phyloP scores from a whole-genome alignment of 2,113 vertebrate species.

The Petrocephalus zakoni region DNA sequence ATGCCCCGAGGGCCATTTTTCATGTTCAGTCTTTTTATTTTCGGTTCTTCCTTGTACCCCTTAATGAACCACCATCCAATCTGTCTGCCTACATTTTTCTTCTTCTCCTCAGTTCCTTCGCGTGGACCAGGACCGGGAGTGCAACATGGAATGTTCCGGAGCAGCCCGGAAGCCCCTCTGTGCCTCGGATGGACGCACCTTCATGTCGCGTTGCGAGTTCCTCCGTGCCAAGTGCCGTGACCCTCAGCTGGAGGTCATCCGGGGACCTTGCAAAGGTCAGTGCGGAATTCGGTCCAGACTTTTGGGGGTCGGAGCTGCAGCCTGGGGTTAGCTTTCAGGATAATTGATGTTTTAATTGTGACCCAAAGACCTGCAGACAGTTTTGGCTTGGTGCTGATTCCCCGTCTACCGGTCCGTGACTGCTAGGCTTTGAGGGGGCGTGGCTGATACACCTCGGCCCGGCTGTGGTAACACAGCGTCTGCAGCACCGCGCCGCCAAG shows the following conservation, averaged over 20 bases:
- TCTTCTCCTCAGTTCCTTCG: slow-evolving; percentile 73
- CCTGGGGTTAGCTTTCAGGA: slow-evolving; percentile 53
- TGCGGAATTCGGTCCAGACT: slow-evolving; percentile 43
- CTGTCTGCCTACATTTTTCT: slow-evolving; percentile 22
- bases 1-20: background rate
- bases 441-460: background rate
- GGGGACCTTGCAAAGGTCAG: slow-evolving; percentile 92
- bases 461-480: background rate
- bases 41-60: background rate
- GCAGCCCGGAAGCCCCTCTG: slow-evolving; percentile 81
- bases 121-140: slow-evolving; percentile 94
- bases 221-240: slow-evolving; percentile 93
- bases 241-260: slow-evolving; percentile 84
- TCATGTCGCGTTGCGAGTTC: slow-evolving; percentile 91
- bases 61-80: slow-evolving; percentile 19
- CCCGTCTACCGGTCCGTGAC: background rate
- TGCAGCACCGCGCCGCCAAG: background rate
- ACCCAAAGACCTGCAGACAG: slow-evolving; percentile 31
- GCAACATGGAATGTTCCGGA: slow-evolving; percentile 78
- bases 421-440: background rate
- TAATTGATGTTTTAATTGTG: slow-evolving; percentile 48
- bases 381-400: background rate
- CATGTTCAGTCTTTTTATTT: background rate
- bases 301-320: slow-evolving; percentile 37
- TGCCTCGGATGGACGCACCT: slow-evolving; percentile 90